Evolutionary conservation across 2,797 vertebrate genomes (phyloP).

Genomic region (Eidolon dupreanum): DNA sequence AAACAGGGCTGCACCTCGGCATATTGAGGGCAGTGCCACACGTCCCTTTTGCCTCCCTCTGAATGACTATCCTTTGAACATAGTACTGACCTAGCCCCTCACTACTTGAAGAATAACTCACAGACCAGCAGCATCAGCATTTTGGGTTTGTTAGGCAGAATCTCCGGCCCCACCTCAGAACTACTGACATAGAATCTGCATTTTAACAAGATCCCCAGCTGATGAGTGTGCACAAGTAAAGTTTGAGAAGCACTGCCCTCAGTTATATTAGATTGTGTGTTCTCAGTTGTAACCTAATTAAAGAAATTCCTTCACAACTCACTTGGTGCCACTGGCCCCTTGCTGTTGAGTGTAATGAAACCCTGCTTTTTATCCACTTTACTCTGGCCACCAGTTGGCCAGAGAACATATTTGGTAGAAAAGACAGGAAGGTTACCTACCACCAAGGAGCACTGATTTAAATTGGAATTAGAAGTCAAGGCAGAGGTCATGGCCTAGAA

Average conservation of each 20-base stretch:
- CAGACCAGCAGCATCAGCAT: background rate
- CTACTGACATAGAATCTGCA: background rate
- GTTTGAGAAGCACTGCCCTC: background rate
- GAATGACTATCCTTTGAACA: background rate
- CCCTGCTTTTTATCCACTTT: background rate
- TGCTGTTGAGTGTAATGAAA: background rate
- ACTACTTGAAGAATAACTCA: background rate
- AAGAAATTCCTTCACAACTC: background rate
- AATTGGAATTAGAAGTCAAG: slow-evolving; percentile 31
- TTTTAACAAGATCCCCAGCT: background rate
- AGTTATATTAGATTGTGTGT: background rate
- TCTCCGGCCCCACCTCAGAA: background rate
- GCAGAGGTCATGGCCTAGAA: background rate
- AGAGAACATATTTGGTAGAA: background rate
- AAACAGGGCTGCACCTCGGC: background rate
- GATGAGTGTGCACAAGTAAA: background rate
- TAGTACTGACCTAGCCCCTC: background rate
- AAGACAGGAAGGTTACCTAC: background rate
- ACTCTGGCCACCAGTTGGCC: background rate
- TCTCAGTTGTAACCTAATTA: background rate
- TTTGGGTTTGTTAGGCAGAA: background rate
- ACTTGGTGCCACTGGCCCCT: background rate
- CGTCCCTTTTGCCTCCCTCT: background rate
- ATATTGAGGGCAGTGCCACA: background rate
- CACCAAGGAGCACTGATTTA: background rate